These are phyloP conservation scores for Alcis repandata DNA, from an alignment of 2,888 invertebrate genomes.

Conservation along the genomic window DNA sequence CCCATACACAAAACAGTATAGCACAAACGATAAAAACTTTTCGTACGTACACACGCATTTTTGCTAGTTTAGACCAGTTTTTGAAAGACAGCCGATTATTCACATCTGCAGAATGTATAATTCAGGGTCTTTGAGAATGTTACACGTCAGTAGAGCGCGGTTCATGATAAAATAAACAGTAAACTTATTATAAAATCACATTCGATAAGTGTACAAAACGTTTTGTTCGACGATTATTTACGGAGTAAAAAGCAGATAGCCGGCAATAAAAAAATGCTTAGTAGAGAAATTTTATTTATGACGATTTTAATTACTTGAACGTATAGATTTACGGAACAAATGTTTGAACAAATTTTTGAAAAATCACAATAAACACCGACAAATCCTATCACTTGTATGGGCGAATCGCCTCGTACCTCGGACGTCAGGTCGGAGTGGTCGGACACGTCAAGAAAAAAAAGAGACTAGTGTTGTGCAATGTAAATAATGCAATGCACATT, in stretches of 20 bases:
- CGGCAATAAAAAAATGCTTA: neutral
- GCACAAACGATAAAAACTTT: constrained; percentile 63
- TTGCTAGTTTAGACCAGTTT: constrained; percentile 41
- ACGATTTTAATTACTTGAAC: neutral
- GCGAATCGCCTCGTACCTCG: too few species aligned
- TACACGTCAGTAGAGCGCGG: constrained; percentile 39
- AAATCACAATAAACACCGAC: constrained; percentile 53
- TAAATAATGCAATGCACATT: too few species aligned
- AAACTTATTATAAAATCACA: constrained; percentile 45
- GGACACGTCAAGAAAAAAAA: constrained; percentile 11
- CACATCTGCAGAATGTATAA: constrained; percentile 32
- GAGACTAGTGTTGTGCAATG: constrained; percentile 1
- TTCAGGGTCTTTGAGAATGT: constrained; percentile 47
- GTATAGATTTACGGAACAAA: neutral
- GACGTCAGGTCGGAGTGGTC: too few species aligned
- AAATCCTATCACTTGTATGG: too few species aligned
- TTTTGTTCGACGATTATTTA: constrained; percentile 10
- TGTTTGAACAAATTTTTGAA: neutral
- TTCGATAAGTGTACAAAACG: constrained; percentile 9
- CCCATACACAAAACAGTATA: constrained; percentile 64
- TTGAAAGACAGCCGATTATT: constrained; percentile 32
- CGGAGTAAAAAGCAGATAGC: neutral
- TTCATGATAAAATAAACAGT: constrained; percentile 44
- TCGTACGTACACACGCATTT: constrained; percentile 77
- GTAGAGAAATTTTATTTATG: neutral